Conservation (phyloP, 2,113 vertebrate genomes). For the Bujurquina vittata region DNA sequence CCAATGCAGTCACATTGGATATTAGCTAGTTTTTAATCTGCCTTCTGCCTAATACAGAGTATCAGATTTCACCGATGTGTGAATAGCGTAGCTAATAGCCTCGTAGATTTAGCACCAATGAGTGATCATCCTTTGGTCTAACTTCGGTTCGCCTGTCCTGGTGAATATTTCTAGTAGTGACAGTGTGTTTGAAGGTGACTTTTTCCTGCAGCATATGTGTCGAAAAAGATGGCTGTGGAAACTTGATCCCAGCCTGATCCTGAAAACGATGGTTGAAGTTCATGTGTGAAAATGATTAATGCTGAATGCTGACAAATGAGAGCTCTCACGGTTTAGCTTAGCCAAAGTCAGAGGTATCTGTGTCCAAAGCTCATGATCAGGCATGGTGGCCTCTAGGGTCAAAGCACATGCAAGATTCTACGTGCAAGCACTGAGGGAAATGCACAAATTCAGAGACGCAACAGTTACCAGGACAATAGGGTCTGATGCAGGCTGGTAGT, state of each 20-base stretch:
- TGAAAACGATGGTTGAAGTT: not conserved
- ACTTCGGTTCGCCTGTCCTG: not conserved
- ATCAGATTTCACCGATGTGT: not conserved
- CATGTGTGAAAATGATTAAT: not conserved
- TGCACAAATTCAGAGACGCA: not conserved
- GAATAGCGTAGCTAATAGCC: too few species aligned
- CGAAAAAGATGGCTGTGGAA: not conserved
- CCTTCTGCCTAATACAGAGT: not conserved
- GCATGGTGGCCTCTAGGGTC: not conserved
- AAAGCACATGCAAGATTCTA: not conserved
- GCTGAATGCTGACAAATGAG: rapidly evolving
- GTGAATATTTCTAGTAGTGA: not conserved
- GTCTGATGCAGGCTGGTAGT: not conserved
- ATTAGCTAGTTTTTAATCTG: not conserved
- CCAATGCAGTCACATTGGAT: not conserved
- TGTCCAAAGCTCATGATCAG: not conserved
- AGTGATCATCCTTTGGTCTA: not conserved
- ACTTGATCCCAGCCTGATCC: not conserved
- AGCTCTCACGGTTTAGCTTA: not conserved
- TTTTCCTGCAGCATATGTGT: not conserved
- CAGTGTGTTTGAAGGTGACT: not conserved
- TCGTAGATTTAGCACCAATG: not conserved
- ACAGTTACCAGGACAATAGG: rapidly evolving
- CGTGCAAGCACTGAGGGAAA: not conserved
- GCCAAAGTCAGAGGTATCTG: not conserved